Conservation (phyloP, 2,113 vertebrate species). For the Indicator indicator region DNA sequence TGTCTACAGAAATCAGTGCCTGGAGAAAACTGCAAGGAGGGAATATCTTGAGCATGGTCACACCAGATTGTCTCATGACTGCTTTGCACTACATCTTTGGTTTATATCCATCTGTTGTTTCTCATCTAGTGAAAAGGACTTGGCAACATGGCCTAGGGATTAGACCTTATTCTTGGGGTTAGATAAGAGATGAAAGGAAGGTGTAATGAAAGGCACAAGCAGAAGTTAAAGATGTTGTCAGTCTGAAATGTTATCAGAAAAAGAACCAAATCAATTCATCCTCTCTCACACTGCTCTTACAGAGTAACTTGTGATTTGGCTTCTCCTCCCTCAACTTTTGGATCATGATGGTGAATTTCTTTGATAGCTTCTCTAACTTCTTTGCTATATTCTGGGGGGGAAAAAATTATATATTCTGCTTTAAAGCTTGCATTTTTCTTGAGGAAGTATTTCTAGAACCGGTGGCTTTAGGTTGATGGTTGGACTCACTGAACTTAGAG, state of each 20-base stretch:
- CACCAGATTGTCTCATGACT: conserved; percentile 50
- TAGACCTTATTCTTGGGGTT: not conserved
- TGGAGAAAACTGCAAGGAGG: not conserved
- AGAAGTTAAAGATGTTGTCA: not conserved
- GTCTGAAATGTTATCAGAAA: not conserved
- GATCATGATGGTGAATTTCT: not conserved
- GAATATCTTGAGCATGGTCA: not conserved
- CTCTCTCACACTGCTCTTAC: not conserved
- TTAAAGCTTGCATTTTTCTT: not conserved
- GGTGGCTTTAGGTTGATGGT: no score
- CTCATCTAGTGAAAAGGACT: not conserved
- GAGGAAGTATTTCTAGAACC: not conserved
- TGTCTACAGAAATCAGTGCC: conserved; percentile 31
- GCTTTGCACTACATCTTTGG: not conserved
- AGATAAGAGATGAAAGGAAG: not conserved
- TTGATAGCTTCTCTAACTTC: not conserved
- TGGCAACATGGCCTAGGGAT: not conserved
- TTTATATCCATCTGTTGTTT: conserved; percentile 43
- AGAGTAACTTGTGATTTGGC: not conserved
- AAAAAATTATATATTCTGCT: not conserved
- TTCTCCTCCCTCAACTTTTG: not conserved
- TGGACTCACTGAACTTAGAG: no score
- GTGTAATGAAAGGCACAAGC: not conserved
- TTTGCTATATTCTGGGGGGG: not conserved
- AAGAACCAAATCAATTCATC: not conserved